Conservation (phyloP, 1,140 invertebrate species). For the Rhagoletis pomonella region DNA sequence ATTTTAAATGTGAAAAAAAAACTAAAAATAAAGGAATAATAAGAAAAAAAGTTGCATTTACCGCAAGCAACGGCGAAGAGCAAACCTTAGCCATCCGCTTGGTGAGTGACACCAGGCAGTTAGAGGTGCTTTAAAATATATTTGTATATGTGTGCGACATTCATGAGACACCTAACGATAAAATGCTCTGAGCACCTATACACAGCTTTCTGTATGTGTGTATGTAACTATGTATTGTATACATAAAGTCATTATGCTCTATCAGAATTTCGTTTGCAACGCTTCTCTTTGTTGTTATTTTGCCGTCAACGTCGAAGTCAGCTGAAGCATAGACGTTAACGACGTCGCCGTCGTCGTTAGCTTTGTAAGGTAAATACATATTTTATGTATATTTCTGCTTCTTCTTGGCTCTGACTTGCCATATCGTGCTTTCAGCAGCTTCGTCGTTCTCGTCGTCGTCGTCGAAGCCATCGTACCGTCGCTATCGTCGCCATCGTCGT, state of each 20-base stretch:
- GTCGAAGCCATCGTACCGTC: conserved; percentile 17
- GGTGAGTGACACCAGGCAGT: too few species aligned
- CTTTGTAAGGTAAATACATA: background rate
- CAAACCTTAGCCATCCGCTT: too few species aligned
- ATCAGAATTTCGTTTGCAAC: background rate
- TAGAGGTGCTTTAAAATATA: too few species aligned
- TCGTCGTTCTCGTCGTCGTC: background rate
- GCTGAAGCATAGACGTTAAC: background rate
- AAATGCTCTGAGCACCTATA: conserved; percentile 34
- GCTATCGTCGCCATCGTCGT: conserved; percentile 58
- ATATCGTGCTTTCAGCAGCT: conserved; percentile 26
- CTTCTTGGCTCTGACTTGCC: conserved; percentile 3
- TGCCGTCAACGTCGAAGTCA: background rate
- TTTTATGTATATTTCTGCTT: conserved; percentile 38
- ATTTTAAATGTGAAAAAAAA: background rate
- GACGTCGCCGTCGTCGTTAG: background rate
- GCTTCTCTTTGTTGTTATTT: background rate
- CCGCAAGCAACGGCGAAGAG: too few species aligned
- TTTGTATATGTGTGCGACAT: conserved; percentile 55
- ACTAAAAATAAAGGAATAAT: too few species aligned
- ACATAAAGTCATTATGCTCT: background rate
- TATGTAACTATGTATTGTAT: background rate
- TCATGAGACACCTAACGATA: background rate
- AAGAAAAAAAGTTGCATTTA: too few species aligned
- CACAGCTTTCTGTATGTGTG: background rate